Evolutionary conservation across 2,113 vertebrate genomes (phyloP).

Genomic region (Oplegnathus fasciatus): DNA sequence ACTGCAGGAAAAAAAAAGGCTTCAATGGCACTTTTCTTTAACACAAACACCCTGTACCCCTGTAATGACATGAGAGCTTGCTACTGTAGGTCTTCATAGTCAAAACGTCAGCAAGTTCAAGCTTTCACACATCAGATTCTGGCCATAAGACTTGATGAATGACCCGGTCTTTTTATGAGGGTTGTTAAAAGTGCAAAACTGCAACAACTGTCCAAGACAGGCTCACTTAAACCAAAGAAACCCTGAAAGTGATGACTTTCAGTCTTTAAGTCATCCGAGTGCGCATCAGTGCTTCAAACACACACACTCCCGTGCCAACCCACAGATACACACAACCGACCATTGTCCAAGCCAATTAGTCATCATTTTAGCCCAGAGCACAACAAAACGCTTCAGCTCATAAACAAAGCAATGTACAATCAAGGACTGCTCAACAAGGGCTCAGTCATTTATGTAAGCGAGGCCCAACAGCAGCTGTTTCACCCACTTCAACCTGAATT

Average conservation of each 20-base stretch:
- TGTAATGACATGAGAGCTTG: background rate
- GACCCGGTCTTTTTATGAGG: background rate
- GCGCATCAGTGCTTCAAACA: background rate
- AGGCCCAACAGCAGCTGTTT: constrained; percentile 9
- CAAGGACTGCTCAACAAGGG: constrained; percentile 39
- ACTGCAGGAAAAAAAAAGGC: constrained; percentile 43
- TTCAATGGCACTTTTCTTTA: constrained; percentile 46
- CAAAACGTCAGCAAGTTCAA: constrained; percentile 20
- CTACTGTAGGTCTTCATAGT: background rate
- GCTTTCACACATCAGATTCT: background rate
- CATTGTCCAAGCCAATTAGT: constrained; percentile 67
- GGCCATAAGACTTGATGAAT: background rate
- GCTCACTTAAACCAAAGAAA: constrained; percentile 4
- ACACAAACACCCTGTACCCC: constrained; percentile 22
- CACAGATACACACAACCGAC: constrained; percentile 28
- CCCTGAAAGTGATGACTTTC: background rate
- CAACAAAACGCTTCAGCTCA: constrained; percentile 64
- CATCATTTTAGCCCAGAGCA: constrained; percentile 52
- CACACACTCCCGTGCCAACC: constrained; percentile 7
- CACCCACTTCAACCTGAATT: constrained; percentile 27
- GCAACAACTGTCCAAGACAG: background rate
- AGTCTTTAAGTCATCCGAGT: background rate
- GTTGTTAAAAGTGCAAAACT: background rate
- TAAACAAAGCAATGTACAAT: constrained; percentile 54
- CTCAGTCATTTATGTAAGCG: constrained; percentile 27